phyloP scores from a whole-genome alignment of 2,113 vertebrate genomes.

The Brachyhypopomus gauderio region DNA sequence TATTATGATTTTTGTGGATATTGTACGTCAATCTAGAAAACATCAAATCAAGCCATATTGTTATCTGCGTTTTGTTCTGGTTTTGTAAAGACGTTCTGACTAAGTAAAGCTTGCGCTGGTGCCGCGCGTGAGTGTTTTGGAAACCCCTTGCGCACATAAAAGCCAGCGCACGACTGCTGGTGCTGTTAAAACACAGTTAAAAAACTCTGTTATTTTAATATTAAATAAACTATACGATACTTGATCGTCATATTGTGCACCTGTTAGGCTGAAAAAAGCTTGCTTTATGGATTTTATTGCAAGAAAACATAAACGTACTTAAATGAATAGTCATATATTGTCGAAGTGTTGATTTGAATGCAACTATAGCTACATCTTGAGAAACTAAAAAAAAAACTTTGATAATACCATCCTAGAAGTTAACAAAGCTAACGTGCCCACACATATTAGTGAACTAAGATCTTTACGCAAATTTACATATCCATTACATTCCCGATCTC shows the following conservation, averaged over 20 bases:
- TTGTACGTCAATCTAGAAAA: not conserved
- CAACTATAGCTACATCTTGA: too few relatives aligned
- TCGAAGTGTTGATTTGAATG: too few relatives aligned
- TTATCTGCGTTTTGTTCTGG: conserved; percentile 21
- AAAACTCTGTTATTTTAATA: not conserved
- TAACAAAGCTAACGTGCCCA: too few relatives aligned
- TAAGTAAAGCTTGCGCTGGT: conserved; percentile 32
- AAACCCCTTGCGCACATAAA: not conserved
- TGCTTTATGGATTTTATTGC: not conserved
- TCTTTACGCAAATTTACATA: too few relatives aligned
- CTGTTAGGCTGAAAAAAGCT: not conserved
- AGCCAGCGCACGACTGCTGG: too few relatives aligned
- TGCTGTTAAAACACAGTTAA: too few relatives aligned
- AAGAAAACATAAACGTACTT: not conserved
- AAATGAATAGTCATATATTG: not conserved
- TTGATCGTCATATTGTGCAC: not conserved
- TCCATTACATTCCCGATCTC: too few relatives aligned
- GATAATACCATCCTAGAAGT: too few relatives aligned
- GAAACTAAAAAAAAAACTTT: too few relatives aligned
- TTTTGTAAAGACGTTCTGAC: conserved; percentile 40
- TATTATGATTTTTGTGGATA: too few relatives aligned
- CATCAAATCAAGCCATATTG: not conserved
- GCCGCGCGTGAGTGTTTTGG: conserved; percentile 18
- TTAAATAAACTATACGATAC: not conserved
- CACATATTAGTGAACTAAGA: too few relatives aligned